Percentiles rank a stretch among this genome's conserved stretches.
Evolutionary conservation across 2,888 invertebrate genomes (phyloP).

Genomic region (Zhengitettix transpicula): DNA sequence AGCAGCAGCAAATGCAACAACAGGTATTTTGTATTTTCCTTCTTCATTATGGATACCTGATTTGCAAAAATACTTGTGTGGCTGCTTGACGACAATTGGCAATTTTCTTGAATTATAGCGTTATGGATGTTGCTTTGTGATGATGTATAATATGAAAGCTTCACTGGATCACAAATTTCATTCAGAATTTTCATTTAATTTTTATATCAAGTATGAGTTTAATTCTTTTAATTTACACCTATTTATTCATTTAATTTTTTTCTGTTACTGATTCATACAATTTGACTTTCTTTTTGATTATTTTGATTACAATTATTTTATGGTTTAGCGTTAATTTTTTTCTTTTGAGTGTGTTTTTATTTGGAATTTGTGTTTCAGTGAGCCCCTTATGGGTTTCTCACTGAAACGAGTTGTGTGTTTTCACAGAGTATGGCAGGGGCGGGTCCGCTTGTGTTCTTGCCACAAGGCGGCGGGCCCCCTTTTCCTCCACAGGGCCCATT

Average conservation of each 20-base stretch:
- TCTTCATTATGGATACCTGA: no score
- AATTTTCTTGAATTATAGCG: no score
- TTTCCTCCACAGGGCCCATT: constrained; percentile 26
- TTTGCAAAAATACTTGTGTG: no score
- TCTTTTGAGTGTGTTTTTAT: constrained; percentile 2
- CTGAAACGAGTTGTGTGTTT: constrained; percentile 5
- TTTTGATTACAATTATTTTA: background rate
- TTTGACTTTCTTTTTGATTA: background rate
- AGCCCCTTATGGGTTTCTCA: constrained; percentile 8
- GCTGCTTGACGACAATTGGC: no score
- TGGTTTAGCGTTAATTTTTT: background rate
- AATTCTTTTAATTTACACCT: background rate
- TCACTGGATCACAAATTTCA: no score
- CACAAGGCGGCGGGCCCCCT: constrained; percentile 24
- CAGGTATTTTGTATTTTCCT: constrained; percentile 9
- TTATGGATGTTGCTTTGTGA: background rate
- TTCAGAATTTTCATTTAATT: no score
- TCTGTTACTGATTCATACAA: background rate
- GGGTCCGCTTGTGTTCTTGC: constrained; percentile 1
- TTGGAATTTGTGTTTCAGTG: constrained; percentile 6
- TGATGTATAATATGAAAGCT: no score
- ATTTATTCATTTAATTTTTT: background rate
- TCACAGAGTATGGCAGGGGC: background rate
- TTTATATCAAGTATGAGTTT: no score
- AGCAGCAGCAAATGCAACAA: constrained; percentile 24